Evolutionary conservation across 2,888 invertebrate genomes (phyloP).

Genomic region (Artemia sinica): DNA sequence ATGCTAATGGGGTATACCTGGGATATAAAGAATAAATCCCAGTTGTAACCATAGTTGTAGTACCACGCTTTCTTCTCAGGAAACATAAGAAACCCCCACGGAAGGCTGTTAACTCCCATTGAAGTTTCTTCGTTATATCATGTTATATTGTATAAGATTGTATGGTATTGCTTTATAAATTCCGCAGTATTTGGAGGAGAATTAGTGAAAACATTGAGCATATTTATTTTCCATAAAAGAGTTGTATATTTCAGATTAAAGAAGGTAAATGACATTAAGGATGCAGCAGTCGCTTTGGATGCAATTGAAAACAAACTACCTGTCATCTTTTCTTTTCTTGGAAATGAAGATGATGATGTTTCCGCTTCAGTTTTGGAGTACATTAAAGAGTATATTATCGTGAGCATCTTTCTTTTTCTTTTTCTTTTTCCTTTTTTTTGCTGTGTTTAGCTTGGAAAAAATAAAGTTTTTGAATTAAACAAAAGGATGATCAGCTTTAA

Average conservation of each 20-base stretch:
- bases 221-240: too few species aligned
- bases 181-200: too few species aligned
- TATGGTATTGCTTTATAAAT: too few species aligned
- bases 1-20: too few species aligned
- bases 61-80: conserved; percentile 1
- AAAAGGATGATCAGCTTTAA: too few species aligned
- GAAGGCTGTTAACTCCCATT: not conserved
- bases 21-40: not conserved
- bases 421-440: too few species aligned
- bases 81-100: not conserved
- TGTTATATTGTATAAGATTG: too few species aligned
- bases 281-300: conserved; percentile 27
- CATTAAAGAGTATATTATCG: conserved; percentile 35
- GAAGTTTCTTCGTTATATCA: too few species aligned
- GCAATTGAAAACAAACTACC: conserved; percentile 35
- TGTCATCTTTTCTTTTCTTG: conserved; percentile 34
- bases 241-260: too few species aligned
- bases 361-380: conserved; percentile 36
- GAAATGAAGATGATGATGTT: conserved; percentile 37
- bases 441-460: too few species aligned
- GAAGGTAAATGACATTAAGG: conserved; percentile 26
- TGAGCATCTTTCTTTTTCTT: conserved; percentile 22
- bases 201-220: too few species aligned
- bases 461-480: too few species aligned
- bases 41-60: not conserved